Base-by-base conservation (phyloP, 1,140 invertebrate genomes). In the Heterodera schachtii region DNA sequence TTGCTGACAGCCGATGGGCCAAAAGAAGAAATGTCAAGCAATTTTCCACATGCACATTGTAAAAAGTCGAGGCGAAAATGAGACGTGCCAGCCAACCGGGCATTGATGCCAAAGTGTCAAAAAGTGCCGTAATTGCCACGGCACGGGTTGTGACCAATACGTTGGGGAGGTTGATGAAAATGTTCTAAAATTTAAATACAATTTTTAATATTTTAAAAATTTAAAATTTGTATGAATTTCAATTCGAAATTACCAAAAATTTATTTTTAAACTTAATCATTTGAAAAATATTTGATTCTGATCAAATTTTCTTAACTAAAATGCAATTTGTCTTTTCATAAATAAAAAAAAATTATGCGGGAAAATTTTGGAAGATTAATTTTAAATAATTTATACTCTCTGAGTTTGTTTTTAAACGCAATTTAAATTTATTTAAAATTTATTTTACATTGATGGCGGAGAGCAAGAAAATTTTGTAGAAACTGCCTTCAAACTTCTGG, bases 11-110 rank as follows among this genome's bases (percentile, higher is more conserved):
- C 6, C 69, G 69, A 43, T 71, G 69, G 19, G 43, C 11, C 69
- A 71, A 7, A 31, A 46, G 31, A 46, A 41, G 41, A 13, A 71
- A 41, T 43, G 44, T 71, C 41, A 44, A 7, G 9, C 31, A 71
- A 46, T 19, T 71, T 71, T 71, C 69, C n/a, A 71, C 69, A 46
- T 71, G 57, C 57, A 64, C 13, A 64, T 64, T 64, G 16, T 64
- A 64, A 19, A 19, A 64, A 64, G 13, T 19, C 16, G 19, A 64
- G 5, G 57, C 57, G 19, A 64, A 64, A 64, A 64, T 19, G 19
- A 64, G 5, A 19, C 57, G 57, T 13, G 57, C 57, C 57, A 19
- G 4, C 57, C 57, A 64, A 3, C 57, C 19, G 0, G 57, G 57
- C 11, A 64, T 16, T 64, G 57, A 64, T 5, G 16, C 13, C 13